Base-by-base conservation (phyloP, 1,140 invertebrate genomes). In the Pectinophora gossypiella region DNA sequence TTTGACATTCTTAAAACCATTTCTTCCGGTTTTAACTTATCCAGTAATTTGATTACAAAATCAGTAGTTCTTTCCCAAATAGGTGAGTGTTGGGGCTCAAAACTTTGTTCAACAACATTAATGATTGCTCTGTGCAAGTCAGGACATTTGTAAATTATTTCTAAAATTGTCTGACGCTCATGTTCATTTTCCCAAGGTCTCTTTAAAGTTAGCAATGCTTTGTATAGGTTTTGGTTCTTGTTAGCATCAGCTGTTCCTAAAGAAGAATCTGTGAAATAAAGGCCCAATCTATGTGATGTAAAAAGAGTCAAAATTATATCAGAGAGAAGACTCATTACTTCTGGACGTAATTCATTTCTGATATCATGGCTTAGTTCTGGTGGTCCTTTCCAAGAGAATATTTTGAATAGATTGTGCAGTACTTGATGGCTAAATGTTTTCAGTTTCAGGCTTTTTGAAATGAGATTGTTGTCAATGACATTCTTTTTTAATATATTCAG, bases 381-480 rank as follows among this genome's bases (percentile, higher is more conserved):
- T 15, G 92, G 92, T 7, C 93, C 94, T 72, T 91, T 92, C 94
- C 94, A 95, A 61, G 92, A 90, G 59, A 94, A 95, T 0, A 95
- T 80, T 60, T 90, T 90, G 3, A 93, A 89, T 27, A 95, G 84
- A 72, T 90, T 88, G 54, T 91, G 90, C 19, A 95, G 77, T 27
- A 92, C 90, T 56, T 89, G 79, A 19, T 91, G 90, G 61, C 90
- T 93, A 59, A 96, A 95, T 7, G 93, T 87, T 48, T 91, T 90
- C 5, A 95, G 77, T 74, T 95, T 95, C 6, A 90, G 86, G 0
- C 93, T 95, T 85, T 95, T 95, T 13, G 89, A 91, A 40, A 96
- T 90, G 0, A 83, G 77, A 1, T 68, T 46, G 75, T 92, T 94
- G 62, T 94, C 89, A 13, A 95, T 81, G 19, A 96, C 88, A 72